A percentile compares a stretch with the other conserved stretches of the same genome.
phyloP scores from a whole-genome alignment of 2,797 vertebrate genomes.

The Pampus argenteus region DNA sequence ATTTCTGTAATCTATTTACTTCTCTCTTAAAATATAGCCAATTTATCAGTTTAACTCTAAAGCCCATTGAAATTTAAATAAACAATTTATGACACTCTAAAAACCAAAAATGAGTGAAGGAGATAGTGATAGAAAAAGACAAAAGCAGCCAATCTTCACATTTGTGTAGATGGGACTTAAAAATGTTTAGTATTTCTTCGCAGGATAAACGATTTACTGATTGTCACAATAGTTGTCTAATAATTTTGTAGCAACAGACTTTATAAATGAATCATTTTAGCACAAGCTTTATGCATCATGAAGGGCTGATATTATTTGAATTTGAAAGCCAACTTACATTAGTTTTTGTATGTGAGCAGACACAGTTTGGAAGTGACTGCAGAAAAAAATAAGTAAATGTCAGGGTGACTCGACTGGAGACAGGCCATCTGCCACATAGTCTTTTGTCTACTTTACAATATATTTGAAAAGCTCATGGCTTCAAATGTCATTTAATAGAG shows the following conservation, averaged over 20 bases:
- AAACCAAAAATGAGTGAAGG: neutral
- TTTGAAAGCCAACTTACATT: neutral
- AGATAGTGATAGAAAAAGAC: neutral
- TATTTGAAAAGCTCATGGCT: constrained; percentile 47
- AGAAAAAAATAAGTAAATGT: constrained; percentile 50
- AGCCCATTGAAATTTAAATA: too few relatives aligned
- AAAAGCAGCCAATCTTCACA: neutral
- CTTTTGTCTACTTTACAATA: constrained; percentile 55
- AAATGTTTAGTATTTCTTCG: neutral
- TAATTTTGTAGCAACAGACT: neutral
- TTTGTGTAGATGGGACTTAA: neutral
- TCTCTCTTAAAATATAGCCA: neutral
- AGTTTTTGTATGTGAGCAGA: constrained; percentile 13
- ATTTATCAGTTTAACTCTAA: too few relatives aligned
- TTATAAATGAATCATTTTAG: neutral
- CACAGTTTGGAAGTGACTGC: constrained; percentile 18
- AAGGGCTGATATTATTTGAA: neutral
- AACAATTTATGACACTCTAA: neutral
- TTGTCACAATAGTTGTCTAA: neutral
- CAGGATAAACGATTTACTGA: neutral
- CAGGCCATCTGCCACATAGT: constrained; percentile 46
- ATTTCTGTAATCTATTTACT: neutral
- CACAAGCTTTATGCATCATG: neutral
- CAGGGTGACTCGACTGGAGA: constrained; percentile 37
- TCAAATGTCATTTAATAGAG: constrained; percentile 61